Evolutionary conservation across 1,140 invertebrate genomes (phyloP), one percentile per base, ranked within the genome.

Genomic region (Bombus huntii): DNA sequence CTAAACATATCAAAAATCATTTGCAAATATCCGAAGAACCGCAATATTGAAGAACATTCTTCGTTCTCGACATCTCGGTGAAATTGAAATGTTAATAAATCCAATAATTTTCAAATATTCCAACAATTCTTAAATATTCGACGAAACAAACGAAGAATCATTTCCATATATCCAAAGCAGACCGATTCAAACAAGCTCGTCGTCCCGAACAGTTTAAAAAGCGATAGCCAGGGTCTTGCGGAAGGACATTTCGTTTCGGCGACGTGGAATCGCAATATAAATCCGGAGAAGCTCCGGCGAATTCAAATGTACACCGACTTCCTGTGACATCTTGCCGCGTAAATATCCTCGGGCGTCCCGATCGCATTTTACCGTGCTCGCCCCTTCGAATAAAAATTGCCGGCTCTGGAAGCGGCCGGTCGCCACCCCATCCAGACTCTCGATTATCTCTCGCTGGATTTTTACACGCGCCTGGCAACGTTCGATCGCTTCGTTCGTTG

Each of bases 321-420:
- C 82, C 66, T 59, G 65, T 71, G 75, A 72, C 66, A 84, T 81
- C 75, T 88, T 88, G 59, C 62, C 65, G 81, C 88, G 88, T 88
- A 89, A 89, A 89, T 82, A 89, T 89, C 47, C 76, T 47, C 37
- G 18, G n/a, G 53, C 12, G 25, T 59, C 37, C 71, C 28, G 70
- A 76, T 73, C 78, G 68, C 75, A 44, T 53, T 53, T 53, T 53
- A 53, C 47, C 47, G 47, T 53, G 18, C 47, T 53, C 47, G 47
- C 18, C 47, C 47, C 18, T 83, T 86, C 44, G 81, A 85, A 89
- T 89, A 89, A 89, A 89, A 89, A 89, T 79, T 31, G 84, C 86
- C 59, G 57, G 22, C 44, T 44, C 75, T 53, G 62, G 57, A 42
- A 15, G 53, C 82, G 25, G 44, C 47, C 47, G 47, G 18, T 53